These are phyloP conservation scores for Muscidifurax raptorellus DNA, from an alignment of 1,140 invertebrate genomes.

Conservation along the genomic window DNA sequence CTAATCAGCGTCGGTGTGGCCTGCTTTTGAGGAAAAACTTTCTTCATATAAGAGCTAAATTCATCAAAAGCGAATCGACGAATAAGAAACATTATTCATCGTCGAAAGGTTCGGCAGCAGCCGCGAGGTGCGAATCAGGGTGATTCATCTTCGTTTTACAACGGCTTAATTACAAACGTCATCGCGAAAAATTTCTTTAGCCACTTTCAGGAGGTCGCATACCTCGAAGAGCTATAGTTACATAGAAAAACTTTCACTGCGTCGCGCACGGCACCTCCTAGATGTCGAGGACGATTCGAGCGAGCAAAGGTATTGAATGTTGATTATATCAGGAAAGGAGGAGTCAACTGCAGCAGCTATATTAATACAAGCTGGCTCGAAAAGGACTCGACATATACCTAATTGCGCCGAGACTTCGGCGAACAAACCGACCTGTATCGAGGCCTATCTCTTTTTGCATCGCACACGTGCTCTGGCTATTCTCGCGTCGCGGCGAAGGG, in stretches of 20 bases:
- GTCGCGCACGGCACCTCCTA: background rate
- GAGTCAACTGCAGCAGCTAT: background rate
- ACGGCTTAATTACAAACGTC: conserved; percentile 18
- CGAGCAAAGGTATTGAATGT: conserved; percentile 35
- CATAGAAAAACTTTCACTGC: no score
- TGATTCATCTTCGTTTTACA: background rate
- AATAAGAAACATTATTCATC: background rate
- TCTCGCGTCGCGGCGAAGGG: background rate
- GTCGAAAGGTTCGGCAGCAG: no score
- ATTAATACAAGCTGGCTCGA: conserved; percentile 30
- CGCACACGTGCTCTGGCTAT: background rate
- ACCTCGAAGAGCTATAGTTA: no score
- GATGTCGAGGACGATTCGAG: background rate
- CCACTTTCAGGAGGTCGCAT: background rate
- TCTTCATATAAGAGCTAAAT: background rate
- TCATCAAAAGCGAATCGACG: background rate
- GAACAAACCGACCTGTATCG: background rate
- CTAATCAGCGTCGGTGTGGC: no score
- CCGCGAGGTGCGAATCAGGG: background rate
- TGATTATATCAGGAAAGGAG: background rate
- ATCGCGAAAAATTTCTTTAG: background rate
- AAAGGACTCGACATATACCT: conserved; percentile 31
- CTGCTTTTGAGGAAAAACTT: background rate
- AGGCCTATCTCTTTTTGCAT: conserved; percentile 33
- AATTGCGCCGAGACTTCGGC: conserved; percentile 28